Conservation (phyloP, 2,888 invertebrate genomes). For the Morinoia aosen region DNA sequence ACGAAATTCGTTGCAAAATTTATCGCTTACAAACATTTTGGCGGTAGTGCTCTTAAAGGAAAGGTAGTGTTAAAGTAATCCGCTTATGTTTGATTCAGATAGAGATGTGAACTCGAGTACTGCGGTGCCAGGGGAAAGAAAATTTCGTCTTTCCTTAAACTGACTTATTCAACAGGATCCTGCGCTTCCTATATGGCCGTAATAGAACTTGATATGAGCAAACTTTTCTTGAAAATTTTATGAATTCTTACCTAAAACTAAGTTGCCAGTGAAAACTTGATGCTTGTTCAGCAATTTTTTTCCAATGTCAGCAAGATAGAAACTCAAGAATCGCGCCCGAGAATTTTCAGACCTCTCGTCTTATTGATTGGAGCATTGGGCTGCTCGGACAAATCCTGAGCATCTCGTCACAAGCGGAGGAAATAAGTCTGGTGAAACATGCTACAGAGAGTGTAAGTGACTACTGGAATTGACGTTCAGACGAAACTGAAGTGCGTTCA, state of each 20-base stretch:
- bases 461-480: background rate
- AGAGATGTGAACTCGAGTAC: background rate
- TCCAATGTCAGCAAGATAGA: constrained; percentile 8
- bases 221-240: background rate
- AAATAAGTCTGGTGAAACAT: background rate
- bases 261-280: background rate
- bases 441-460: background rate
- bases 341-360: background rate
- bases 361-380: background rate
- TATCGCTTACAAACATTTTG: background rate
- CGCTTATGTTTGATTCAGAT: background rate
- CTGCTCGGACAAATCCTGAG: background rate
- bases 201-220: background rate
- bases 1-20: background rate
- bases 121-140: background rate
- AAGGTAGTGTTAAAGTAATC: background rate
- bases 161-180: background rate
- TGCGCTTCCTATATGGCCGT: background rate
- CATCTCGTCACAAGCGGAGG: background rate
- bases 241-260: background rate
- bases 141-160: background rate
- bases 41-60: background rate
- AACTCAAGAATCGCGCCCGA: background rate
- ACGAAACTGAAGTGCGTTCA: background rate
- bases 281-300: background rate